phyloP scores from a whole-genome alignment of 35 echinoderm and acorn worm genomes.

The Apostichopus japonicus region DNA sequence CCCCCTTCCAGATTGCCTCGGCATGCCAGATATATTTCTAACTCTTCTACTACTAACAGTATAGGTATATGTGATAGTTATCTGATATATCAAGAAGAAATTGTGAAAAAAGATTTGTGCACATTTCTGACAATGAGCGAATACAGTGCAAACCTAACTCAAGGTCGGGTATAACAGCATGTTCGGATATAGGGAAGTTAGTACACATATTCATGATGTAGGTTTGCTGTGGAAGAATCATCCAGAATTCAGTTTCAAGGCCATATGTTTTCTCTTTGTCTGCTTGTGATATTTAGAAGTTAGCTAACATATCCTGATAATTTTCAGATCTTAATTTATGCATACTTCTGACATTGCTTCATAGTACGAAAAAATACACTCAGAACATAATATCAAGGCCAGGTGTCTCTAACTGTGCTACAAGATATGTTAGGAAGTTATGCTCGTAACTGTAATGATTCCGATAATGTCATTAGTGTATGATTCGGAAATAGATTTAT shows the following conservation, averaged over 20 bases:
- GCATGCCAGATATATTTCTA: too few relatives aligned
- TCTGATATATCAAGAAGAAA: too few relatives aligned
- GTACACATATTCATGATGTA: too few relatives aligned
- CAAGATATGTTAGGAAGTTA: slow-evolving; percentile 17
- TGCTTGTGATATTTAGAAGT: background rate
- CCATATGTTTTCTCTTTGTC: background rate
- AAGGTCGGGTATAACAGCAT: too few relatives aligned
- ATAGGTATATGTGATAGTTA: too few relatives aligned
- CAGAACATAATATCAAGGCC: slow-evolving; percentile 6
- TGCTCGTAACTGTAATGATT: too few relatives aligned
- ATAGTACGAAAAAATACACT: background rate
- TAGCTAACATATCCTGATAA: background rate
- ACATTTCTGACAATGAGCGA: background rate
- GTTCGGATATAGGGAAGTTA: too few relatives aligned
- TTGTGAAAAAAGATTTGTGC: background rate
- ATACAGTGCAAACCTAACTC: too few relatives aligned
- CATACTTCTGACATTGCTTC: too few relatives aligned
- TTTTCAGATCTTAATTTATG: background rate
- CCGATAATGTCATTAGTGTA: too few relatives aligned
- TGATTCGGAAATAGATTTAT: background rate
- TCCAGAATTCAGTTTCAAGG: background rate
- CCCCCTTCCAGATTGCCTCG: too few relatives aligned
- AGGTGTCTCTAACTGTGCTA: background rate
- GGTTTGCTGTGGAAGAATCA: background rate
- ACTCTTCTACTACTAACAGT: too few relatives aligned